These are phyloP conservation scores for Stichopus horrens DNA, from an alignment of 53 echinoderm and acorn worm species.

Conservation along the genomic window DNA sequence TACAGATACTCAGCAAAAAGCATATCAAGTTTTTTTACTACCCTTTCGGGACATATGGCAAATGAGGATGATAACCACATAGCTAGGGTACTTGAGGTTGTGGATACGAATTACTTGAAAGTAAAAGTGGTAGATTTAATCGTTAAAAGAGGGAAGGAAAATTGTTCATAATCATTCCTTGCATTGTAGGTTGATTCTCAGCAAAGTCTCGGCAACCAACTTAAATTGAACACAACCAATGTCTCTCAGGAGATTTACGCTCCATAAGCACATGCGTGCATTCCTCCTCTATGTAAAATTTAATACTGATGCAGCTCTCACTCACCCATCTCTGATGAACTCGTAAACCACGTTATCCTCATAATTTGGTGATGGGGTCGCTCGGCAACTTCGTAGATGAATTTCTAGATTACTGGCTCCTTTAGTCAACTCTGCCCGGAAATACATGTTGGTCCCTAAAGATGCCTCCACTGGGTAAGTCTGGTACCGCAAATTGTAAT, in stretches of 20 bases:
- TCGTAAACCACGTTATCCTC: slow-evolving; percentile 20
- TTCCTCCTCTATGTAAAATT: too few relatives aligned
- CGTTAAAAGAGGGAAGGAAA: neutral
- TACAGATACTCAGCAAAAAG: too few relatives aligned
- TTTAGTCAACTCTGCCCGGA: slow-evolving; percentile 17
- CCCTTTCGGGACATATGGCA: too few relatives aligned
- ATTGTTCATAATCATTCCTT: neutral
- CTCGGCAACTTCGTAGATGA: slow-evolving; percentile 24
- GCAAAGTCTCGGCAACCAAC: too few relatives aligned
- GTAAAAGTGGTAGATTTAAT: too few relatives aligned
- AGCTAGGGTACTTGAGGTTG: too few relatives aligned
- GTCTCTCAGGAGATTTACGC: neutral
- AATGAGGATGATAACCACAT: too few relatives aligned
- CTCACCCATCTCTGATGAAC: slow-evolving; percentile 38
- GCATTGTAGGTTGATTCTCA: neutral
- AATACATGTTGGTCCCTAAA: slow-evolving; percentile 2
- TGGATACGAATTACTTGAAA: too few relatives aligned
- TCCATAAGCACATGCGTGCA: too few relatives aligned
- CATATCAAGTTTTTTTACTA: too few relatives aligned
- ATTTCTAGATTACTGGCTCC: slow-evolving; percentile 17
- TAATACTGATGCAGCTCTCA: too few relatives aligned
- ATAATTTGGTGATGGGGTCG: slow-evolving; percentile 20
- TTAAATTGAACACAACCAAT: neutral
- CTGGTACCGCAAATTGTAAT: slow-evolving; percentile 2
- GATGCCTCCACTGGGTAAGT: slow-evolving; percentile 14